Percentiles rank a stretch among this genome's conserved stretches.
phyloP scores from a whole-genome alignment of 2,888 invertebrate genomes.

The Cheiracanthium punctorium region DNA sequence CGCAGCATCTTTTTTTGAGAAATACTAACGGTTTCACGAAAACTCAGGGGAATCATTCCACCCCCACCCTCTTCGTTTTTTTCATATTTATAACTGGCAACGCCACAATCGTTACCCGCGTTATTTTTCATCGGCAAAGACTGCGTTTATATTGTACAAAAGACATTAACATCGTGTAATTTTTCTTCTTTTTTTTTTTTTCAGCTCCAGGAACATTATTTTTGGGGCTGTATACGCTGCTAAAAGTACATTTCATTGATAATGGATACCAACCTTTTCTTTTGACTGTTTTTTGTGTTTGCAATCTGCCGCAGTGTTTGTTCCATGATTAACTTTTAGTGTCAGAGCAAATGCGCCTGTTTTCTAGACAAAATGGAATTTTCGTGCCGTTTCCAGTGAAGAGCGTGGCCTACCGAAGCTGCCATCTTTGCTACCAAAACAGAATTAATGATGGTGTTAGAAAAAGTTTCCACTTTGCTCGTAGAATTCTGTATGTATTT shows the following conservation, averaged over 20 bases:
- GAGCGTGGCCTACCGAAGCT: no score
- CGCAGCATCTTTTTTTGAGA: background rate
- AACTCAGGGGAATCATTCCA: background rate
- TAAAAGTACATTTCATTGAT: constrained; percentile 1
- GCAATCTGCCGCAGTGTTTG: background rate
- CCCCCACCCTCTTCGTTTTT: background rate
- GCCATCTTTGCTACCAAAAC: background rate
- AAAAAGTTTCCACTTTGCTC: no score
- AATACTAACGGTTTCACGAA: background rate
- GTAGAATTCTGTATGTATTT: no score
- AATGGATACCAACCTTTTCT: background rate
- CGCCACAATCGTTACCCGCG: background rate
- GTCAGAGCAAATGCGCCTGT: background rate
- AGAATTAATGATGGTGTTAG: background rate
- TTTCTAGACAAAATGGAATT: no score
- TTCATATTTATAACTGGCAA: constrained; percentile 3
- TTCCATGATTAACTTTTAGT: background rate
- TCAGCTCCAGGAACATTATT: background rate
- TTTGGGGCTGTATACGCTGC: background rate
- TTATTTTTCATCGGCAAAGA: background rate
- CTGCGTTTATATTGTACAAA: background rate
- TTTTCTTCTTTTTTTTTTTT: background rate
- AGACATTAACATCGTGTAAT: background rate
- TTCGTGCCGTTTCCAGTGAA: no score
- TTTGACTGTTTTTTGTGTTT: background rate